Conservation (phyloP, 2,113 vertebrate genomes). For the Platichthys flesus region DNA sequence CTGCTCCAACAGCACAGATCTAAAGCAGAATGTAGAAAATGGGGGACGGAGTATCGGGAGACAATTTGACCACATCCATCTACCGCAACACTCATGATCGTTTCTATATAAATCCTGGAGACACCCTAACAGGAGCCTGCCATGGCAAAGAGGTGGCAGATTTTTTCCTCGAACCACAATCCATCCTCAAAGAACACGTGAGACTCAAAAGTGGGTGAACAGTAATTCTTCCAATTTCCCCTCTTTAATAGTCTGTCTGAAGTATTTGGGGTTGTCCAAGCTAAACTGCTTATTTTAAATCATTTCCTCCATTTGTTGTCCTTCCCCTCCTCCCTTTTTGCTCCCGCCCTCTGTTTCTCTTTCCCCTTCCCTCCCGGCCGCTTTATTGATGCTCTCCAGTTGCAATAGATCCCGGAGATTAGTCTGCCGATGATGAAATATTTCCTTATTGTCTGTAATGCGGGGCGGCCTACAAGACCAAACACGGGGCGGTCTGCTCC, state of each 20-base stretch:
- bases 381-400: constrained; percentile 74
- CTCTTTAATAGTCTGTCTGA: constrained; percentile 53
- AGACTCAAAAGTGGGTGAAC: constrained; percentile 3
- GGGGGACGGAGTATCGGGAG: constrained; percentile 36
- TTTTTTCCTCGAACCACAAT: constrained; percentile 26
- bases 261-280: constrained; percentile 48
- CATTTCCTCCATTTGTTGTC: constrained; percentile 71
- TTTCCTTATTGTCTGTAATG: constrained; percentile 83
- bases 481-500: constrained; percentile 81
- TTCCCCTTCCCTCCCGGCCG: constrained; percentile 43
- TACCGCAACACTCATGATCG: constrained; percentile 36
- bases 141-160: constrained; percentile 16
- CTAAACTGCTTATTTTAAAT: constrained; percentile 68
- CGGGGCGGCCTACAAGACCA: constrained; percentile 71
- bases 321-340: constrained; percentile 40
- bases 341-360: constrained; percentile 44
- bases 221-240: constrained; percentile 61
- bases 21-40: constrained; percentile 36
- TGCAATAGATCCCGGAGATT: constrained; percentile 74
- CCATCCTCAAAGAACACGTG: constrained; percentile 22
- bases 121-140: constrained; percentile 17
- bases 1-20: constrained; percentile 35
- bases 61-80: constrained; percentile 49
- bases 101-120: constrained; percentile 42
- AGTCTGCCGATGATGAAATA: constrained; percentile 80